Evolutionary conservation across 2,797 vertebrate species (phyloP), one percentile per base, ranked within the genome.

Genomic region (Megaceryle alcyon): DNA sequence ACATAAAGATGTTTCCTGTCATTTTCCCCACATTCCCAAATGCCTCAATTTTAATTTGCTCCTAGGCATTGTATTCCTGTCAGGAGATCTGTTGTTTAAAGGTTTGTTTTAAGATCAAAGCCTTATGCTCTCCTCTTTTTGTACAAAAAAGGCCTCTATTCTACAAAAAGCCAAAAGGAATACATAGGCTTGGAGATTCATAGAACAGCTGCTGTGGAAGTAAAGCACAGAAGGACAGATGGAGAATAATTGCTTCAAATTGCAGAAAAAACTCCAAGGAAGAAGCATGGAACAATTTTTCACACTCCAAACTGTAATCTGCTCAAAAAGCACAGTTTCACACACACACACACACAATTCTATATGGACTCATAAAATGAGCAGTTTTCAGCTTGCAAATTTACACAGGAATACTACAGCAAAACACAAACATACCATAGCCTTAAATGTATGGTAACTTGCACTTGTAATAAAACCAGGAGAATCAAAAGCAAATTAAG

Each of bases 211-310:
- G 57, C 41, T 63, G 22, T 59, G 39, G 39, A 77, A 85, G 59
- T 54, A 59, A 80, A 72, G n/a, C 7, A 76, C 22, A 39, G 49
- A 39, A 76, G 22, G 35, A 86, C 51, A 92, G 61, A 88, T 39
- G n/a, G 26, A 66, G 53, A 85, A 89, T 23, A 83, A 91, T 19
- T 46, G 53, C 51, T 90, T 94, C 31, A 79, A 48, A 16, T 23
- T 29, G 49, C 53, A 89, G 19, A 31, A 79, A 60, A 71, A 60
- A 6, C 17, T 6, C 14, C 0, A 1, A 53, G 26, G 28, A 91
- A 93, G 41, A 68, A 86, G 21, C 23, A 83, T 85, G 65, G 44
- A 87, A 41, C 31, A 71, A 5, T 39, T 57, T 85, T 94, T 91
- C 68, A 54, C 33, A 53, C 61, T 91, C 66, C 66, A 82, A 22